phyloP scores from a whole-genome alignment of 2,888 invertebrate genomes.

The Tanytarsus gracilentus region DNA sequence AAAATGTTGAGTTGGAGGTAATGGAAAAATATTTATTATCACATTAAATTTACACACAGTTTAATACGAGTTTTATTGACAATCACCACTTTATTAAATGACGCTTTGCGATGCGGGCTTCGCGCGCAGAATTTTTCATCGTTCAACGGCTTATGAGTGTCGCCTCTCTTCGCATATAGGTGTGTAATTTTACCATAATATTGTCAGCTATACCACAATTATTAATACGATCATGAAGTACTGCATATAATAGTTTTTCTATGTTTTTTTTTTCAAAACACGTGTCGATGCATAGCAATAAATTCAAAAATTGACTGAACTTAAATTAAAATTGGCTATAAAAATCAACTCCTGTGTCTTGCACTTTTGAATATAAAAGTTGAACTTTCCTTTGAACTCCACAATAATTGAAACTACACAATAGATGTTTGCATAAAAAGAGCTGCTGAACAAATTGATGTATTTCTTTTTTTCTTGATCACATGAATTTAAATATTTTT shows the following conservation, averaged over 20 bases:
- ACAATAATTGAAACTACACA: conserved; percentile 1
- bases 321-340: no score
- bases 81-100: not conserved
- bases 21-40: conserved; percentile 3
- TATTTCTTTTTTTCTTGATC: not conserved
- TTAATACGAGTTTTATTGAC: not conserved
- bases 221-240: no score
- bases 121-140: no score
- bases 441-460: not conserved
- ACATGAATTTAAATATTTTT: not conserved
- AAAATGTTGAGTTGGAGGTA: not conserved
- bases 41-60: conserved; percentile 1
- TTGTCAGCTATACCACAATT: no score
- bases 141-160: no score
- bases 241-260: no score
- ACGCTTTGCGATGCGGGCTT: not conserved
- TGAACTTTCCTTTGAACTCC: not conserved
- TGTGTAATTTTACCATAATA: no score
- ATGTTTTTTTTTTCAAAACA: no score
- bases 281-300: not conserved
- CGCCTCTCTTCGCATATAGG: no score
- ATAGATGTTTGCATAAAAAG: not conserved
- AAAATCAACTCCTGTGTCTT: not conserved
- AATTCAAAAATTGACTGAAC: no score
- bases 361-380: not conserved